Conservation (phyloP, 1,140 invertebrate species). For the Drosophila ananassae region DNA sequence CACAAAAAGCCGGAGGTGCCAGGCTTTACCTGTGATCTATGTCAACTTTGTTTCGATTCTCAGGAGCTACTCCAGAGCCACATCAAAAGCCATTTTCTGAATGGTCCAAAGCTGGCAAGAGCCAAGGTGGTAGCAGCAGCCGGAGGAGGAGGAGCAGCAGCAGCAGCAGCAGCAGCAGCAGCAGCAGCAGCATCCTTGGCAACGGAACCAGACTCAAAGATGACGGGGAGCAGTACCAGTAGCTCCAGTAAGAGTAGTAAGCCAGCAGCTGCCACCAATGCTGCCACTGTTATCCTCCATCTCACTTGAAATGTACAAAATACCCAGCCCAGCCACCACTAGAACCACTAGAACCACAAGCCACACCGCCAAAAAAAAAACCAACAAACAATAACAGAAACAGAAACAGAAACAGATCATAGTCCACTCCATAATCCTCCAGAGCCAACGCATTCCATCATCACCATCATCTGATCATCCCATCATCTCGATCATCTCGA, state of each 20-base stretch:
- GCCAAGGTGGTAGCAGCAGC: not conserved
- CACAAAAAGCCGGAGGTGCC: conserved; percentile 58
- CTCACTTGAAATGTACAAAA: conserved; percentile 46
- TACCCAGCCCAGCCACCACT: conserved; percentile 10
- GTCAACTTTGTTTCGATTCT: conserved; percentile 83
- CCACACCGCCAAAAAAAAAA: conserved; percentile 1
- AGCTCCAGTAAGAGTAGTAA: conserved; percentile 30
- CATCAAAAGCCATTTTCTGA: conserved; percentile 82
- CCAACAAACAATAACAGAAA: conserved; percentile 18
- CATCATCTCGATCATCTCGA: not conserved
- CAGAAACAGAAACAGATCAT: conserved; percentile 5
- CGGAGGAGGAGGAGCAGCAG: not conserved
- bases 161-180: not conserved
- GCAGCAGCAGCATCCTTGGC: not conserved
- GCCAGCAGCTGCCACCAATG: conserved; percentile 24
- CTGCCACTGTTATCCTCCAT: conserved; percentile 2
- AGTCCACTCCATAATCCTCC: not conserved
- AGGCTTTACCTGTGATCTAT: conserved; percentile 82
- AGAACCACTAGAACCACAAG: conserved; percentile 6
- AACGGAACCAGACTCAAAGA: conserved; percentile 7
- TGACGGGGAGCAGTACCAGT: conserved; percentile 29
- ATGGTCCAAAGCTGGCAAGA: conserved; percentile 58
- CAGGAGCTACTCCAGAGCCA: conserved; percentile 79
- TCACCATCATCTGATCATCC: not conserved
- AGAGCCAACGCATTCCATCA: conserved; percentile 1